phyloP scores from a whole-genome alignment of 2,888 invertebrate genomes.

The Azorinus chamasolen region DNA sequence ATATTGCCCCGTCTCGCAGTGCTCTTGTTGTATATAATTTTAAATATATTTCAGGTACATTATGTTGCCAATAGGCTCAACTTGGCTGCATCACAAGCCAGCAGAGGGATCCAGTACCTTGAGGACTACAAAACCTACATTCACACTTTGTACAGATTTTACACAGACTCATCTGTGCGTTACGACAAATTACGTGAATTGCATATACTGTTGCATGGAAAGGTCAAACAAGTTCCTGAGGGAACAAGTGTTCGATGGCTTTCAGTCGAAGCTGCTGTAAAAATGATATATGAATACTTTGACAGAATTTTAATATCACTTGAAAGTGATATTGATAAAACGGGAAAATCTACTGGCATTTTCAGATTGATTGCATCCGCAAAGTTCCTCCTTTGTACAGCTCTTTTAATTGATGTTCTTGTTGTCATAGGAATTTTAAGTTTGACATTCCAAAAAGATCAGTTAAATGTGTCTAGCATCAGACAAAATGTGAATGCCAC shows the following conservation, averaged over 20 bases:
- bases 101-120: slow-evolving; percentile 15
- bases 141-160: slow-evolving; percentile 12
- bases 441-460: slow-evolving; percentile 48
- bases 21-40: no score
- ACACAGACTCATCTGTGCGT: slow-evolving; percentile 10
- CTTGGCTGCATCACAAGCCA: slow-evolving; percentile 23
- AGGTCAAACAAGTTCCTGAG: slow-evolving; percentile 30
- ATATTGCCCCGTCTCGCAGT: no score
- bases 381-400: slow-evolving; percentile 28
- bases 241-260: slow-evolving; percentile 35
- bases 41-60: slow-evolving; percentile 14
- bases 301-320: slow-evolving; percentile 24
- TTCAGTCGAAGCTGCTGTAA: slow-evolving; percentile 27
- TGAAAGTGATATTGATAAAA: slow-evolving; percentile 25
- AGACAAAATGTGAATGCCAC: slow-evolving; percentile 41
- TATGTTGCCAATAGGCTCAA: slow-evolving; percentile 16
- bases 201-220: slow-evolving; percentile 24
- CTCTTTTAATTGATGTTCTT: slow-evolving; percentile 44
- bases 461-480: slow-evolving; percentile 42
- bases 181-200: slow-evolving; percentile 21
- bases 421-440: slow-evolving; percentile 40
- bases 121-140: slow-evolving; percentile 10
- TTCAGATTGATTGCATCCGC: slow-evolving; percentile 20
- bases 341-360: slow-evolving; percentile 41
- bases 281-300: slow-evolving; percentile 25